Evolutionary conservation across 2,888 invertebrate species (phyloP).

Genomic region (Temnothorax ravouxi): DNA sequence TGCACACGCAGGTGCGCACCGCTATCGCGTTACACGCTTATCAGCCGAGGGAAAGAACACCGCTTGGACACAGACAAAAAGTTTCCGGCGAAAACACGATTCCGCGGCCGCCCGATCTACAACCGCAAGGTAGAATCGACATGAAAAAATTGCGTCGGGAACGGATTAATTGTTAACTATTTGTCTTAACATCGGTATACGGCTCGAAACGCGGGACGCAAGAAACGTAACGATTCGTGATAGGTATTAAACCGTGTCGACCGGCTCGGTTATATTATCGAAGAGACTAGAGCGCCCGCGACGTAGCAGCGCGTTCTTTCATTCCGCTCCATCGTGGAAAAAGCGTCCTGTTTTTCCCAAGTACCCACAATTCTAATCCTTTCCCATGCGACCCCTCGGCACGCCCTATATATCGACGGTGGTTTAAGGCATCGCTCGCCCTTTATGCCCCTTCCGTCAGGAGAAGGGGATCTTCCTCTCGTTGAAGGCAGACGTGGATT

Average conservation of each 20-base stretch:
- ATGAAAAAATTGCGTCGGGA: neutral
- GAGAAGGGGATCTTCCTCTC: slow-evolving; percentile 36
- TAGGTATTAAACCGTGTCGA: neutral
- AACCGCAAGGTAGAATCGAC: neutral
- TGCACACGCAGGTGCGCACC: slow-evolving; percentile 22
- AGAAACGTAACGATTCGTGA: neutral
- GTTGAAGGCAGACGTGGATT: slow-evolving; percentile 59
- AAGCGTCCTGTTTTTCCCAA: slow-evolving; percentile 14
- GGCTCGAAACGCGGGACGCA: neutral
- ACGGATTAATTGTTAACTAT: slow-evolving; percentile 12
- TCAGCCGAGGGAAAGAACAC: slow-evolving; percentile 17
- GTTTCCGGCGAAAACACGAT: slow-evolving; percentile 29
- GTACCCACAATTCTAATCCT: slow-evolving; percentile 57
- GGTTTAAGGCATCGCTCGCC: slow-evolving; percentile 42
- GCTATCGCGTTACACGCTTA: slow-evolving; percentile 53
- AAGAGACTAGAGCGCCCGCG: neutral
- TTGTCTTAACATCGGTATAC: neutral
- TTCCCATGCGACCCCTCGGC: slow-evolving; percentile 56
- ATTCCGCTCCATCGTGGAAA: neutral
- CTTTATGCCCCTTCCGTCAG: neutral
- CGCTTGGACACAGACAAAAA: slow-evolving; percentile 29
- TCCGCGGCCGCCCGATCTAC: neutral
- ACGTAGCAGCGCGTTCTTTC: neutral
- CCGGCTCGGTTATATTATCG: neutral
- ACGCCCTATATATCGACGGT: slow-evolving; percentile 44